Evolutionary conservation across 2,888 invertebrate genomes (phyloP), one percentile per base, ranked within the genome.

Genomic region (Eugnorisma glareosa): DNA sequence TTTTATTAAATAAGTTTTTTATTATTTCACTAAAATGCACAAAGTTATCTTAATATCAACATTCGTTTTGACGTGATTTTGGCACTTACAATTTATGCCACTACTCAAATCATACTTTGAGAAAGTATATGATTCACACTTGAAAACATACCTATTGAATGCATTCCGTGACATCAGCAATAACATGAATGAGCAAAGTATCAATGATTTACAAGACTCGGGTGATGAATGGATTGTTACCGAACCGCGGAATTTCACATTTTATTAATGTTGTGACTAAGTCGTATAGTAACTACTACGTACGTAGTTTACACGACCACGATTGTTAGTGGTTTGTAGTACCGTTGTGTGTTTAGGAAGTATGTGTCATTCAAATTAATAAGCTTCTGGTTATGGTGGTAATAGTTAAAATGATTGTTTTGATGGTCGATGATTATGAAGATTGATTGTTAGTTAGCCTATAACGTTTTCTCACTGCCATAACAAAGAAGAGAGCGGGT

Each of bases 121-220:
- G 67, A 68, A n/a, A n/a, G n/a, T n/a, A 21, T 63, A 48, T n/a
- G 24, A 43, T 37, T 43, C 8, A n/a, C n/a, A 43, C 10, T 54
- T 2, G 28, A 77, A 40, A 61, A 48, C 31, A 24, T 31, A 21
- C 28, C 15, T 37, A 35, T 59, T 51, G 35, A 51, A 37, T 11
- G 13, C 11, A 24, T 80, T 71, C 18, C 75, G 63, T 80, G 81
- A 80, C 37, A 59, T 70, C 67, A 74, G 80, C 74, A 74, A 37
- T 84, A 63, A 59, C 51, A 18, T 45, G 40, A 74, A 67, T 80
- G 54, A 64, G 11, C 24, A 13, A 24, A 75, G 28, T 68, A 71
- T 84, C 70, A 74, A 82, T 74, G 80, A 84, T 48, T 59, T 59
- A 70, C 63, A 51, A 67, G 40, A 18, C 45, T 10, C 13, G 21